Evolutionary conservation across 2,113 vertebrate species (phyloP), one percentile per base, ranked within the genome.

Genomic region (Myocastor coypus): DNA sequence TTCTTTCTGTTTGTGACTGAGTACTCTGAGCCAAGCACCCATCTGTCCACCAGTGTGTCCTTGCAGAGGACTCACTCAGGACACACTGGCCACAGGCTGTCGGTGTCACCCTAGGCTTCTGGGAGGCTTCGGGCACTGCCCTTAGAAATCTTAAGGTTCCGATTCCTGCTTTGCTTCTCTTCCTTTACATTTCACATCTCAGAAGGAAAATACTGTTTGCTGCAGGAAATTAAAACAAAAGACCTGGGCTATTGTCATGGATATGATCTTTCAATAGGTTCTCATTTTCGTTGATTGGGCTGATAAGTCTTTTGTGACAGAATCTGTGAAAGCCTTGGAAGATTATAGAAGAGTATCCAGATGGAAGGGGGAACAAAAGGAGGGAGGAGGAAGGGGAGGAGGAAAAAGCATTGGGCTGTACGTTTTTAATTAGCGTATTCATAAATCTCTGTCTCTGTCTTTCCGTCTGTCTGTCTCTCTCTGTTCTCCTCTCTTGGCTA

Each of bases 231-330:
- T 28, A 34, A 89, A 96, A 71, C 42, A n/a, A 78, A 93, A 63
- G 32, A 22, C 12, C 37, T 37, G 75, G 34, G 20, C 78, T 88
- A n/a, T 94, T 57, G 9, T 37, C 17, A 59, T 52, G 66, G 34
- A 94, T 87, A 42, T 66, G 52, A 40, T 95, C 71, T 16, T 20
- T 59, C 61, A 32, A 8, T 40, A 93, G 34, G 4, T 69, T 90
- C 96, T 82, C 32, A 32, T 68, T 92, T 91, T 96, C 89, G n/a
- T 89, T 87, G 30, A 75, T 77, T 89, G 52, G 20, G 77, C 57
- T 24, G 28, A n/a, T 55, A 69, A n/a, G n/a, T 83, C 61, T 90
- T 84, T 88, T 68, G 73, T 75, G 66, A 81, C 20, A 77, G 61
- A 90, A 88, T 57, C 32, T 52, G 42, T 66, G 82, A 80, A 80